Evolutionary conservation across 2,113 vertebrate genomes (phyloP).

Genomic region (Hydropotes inermis): DNA sequence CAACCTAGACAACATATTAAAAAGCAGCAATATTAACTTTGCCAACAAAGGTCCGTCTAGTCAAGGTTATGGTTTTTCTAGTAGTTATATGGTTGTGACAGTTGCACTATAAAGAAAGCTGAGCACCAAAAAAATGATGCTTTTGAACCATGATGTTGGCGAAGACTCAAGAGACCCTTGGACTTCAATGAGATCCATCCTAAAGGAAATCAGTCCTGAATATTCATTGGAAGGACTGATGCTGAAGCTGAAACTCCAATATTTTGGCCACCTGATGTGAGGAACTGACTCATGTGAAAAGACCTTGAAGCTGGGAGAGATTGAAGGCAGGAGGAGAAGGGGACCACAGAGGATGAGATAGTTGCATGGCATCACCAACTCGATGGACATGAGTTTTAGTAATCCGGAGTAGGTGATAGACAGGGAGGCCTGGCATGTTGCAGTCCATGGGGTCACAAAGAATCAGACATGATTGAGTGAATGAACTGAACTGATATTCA

Average conservation of each 20-base stretch:
- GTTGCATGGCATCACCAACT: not conserved
- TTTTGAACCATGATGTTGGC: not conserved
- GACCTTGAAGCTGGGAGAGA: not conserved
- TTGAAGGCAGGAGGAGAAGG: not conserved
- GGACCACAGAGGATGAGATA: not conserved
- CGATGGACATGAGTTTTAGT: not conserved
- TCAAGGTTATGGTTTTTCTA: not conserved
- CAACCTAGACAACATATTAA: not conserved
- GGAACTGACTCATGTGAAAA: not conserved
- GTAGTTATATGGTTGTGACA: not conserved
- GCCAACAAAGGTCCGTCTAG: not conserved
- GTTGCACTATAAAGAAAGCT: not conserved
- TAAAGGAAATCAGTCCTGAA: not conserved
- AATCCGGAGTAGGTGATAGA: not conserved
- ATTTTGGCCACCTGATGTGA: not conserved
- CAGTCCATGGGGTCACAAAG: not conserved
- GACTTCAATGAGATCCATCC: not conserved
- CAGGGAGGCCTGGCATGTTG: rapidly evolving
- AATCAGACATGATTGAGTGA: not conserved
- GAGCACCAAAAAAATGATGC: not conserved
- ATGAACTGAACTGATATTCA: not conserved
- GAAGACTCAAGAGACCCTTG: not conserved
- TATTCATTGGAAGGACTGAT: not conserved
- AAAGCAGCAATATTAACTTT: not conserved
- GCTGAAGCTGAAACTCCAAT: not conserved